phyloP scores from a whole-genome alignment of 2,888 invertebrate genomes.

The Melikaiella ostensackeni region DNA sequence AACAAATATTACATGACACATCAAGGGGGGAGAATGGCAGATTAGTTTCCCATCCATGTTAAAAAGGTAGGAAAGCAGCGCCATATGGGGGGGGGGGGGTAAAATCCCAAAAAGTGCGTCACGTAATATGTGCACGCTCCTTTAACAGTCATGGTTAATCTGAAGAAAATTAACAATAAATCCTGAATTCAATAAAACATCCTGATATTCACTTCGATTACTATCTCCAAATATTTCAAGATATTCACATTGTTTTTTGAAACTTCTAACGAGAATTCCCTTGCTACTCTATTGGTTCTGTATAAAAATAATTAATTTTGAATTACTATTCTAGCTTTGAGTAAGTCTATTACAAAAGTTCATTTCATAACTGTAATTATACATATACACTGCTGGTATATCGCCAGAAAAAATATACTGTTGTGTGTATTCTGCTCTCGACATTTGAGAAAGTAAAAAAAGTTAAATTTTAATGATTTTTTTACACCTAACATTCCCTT shows the following conservation, averaged over 20 bases:
- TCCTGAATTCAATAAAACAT: not conserved
- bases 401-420: constrained; percentile 24
- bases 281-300: constrained; percentile 20
- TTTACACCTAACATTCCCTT: not conserved
- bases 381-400: constrained; percentile 4
- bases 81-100: no score
- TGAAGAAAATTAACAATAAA: not conserved
- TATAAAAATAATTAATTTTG: constrained; percentile 38
- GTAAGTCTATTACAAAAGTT: not conserved
- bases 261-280: not conserved
- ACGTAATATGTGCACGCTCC: no score
- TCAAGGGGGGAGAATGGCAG: no score
- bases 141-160: no score
- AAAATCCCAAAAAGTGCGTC: no score
- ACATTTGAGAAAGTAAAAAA: not conserved
- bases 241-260: not conserved
- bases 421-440: not conserved
- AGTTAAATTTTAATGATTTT: not conserved
- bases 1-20: no score
- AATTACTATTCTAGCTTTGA: constrained; percentile 1
- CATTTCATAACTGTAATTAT: not conserved
- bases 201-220: not conserved
- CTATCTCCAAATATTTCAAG: not conserved
- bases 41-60: no score
- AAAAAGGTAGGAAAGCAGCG: no score